Base-by-base conservation (phyloP, 2,113 vertebrate species). In the Tonatia bakeri region DNA sequence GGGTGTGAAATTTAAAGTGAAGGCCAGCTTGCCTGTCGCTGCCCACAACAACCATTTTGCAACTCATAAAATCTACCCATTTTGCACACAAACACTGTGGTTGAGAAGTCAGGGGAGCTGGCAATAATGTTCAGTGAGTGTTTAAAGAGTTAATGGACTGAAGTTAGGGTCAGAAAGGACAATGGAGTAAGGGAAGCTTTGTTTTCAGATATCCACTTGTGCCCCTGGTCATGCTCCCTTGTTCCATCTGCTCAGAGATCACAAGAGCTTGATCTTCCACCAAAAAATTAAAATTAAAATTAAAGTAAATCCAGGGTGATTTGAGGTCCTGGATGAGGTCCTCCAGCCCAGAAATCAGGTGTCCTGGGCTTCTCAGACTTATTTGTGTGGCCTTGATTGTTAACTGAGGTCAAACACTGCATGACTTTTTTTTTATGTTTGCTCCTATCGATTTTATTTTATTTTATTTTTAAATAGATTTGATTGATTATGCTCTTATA, bases 61-160 rank as follows among this genome's bases (percentile, higher is more conserved):
- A 90, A 87, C 20, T n/a, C 45, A 90, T 0, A 2, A 77, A 88
- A 64, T 36, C 1, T 4, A 50, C n/a, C 81, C 12, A 15, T n/a
- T 69, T 54, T 80, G 40, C 5, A 12, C 20, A 40, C 10, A n/a
- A n/a, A 4, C 14, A 22, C 50, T 1, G 0, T 20, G 28, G 31
- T 0, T 11, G 64, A 61, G 61, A 67, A 47, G 61, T n/a, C n/a
- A 59, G 3, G 31, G 11, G 43, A 56, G 11, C 31, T 47, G 61
- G 19, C 43, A 4, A 1, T 31, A 45, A 59, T 47, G 20, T 24
- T 87, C 31, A 7, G 7, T n/a, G 8, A 45, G 20, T 40, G 24
- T 43, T 76, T 43, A 8, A 9, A 87, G 15, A 43, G 36, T 76
- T 86, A 75, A 47, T 19, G 56, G 75, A 75, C 22, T 38, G 47